phyloP scores from a whole-genome alignment of 1,140 invertebrate genomes.

The Chironomus tepperi region DNA sequence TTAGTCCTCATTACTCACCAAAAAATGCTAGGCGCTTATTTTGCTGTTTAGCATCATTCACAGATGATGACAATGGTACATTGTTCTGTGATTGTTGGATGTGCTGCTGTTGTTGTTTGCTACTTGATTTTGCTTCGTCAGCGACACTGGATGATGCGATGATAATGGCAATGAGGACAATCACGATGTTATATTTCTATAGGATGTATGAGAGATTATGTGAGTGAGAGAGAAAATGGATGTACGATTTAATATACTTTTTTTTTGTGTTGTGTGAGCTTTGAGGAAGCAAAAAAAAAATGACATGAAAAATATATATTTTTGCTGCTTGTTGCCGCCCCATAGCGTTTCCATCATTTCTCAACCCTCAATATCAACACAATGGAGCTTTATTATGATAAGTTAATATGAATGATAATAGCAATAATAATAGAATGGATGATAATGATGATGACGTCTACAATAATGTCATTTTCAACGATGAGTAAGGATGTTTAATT shows the following conservation, averaged over 20 bases:
- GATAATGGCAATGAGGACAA: constrained; percentile 9
- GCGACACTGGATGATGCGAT: neutral
- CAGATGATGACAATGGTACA: constrained; percentile 7
- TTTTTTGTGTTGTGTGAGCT: too few relatives aligned
- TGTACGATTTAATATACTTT: too few relatives aligned
- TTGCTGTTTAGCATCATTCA: constrained; percentile 2
- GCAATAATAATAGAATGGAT: too few relatives aligned
- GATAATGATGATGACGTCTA: neutral
- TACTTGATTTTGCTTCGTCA: constrained; percentile 7
- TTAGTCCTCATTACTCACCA: constrained; percentile 23
- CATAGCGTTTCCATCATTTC: too few relatives aligned
- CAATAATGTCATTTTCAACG: neutral
- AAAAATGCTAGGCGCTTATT: neutral
- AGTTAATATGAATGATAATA: too few relatives aligned
- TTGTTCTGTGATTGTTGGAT: neutral
- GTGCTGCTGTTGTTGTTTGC: neutral
- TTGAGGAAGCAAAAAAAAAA: too few relatives aligned
- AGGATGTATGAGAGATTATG: neutral
- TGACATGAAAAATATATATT: too few relatives aligned
- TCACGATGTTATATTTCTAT: neutral
- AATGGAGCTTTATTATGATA: too few relatives aligned
- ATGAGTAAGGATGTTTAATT: constrained; percentile 6
- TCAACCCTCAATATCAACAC: too few relatives aligned
- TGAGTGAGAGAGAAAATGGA: neutral
- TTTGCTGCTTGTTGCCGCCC: too few relatives aligned